phyloP scores from a whole-genome alignment of 2,113 vertebrate genomes.

The Centropus unirufus region DNA sequence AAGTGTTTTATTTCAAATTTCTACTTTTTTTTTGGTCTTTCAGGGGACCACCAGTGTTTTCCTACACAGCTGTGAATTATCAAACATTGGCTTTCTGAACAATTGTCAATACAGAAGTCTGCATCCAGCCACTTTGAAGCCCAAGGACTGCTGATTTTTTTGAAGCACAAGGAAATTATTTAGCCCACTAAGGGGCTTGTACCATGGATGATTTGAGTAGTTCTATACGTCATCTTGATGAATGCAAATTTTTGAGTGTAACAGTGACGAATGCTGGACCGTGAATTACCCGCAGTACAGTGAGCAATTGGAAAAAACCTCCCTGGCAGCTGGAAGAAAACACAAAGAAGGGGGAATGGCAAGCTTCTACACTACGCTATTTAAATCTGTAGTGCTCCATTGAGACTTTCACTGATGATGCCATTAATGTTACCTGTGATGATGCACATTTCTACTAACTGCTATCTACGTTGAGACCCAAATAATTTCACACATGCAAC shows the following conservation, averaged over 20 bases:
- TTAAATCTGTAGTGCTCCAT: fast-evolving
- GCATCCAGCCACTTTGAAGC: conserved; percentile 11
- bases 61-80: conserved; percentile 20
- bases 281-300: neutral
- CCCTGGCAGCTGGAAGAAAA: neutral
- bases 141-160: neutral
- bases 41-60: neutral
- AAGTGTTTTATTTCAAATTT: conserved; percentile 28
- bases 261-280: neutral
- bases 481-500: fast-evolving
- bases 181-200: neutral
- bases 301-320: neutral
- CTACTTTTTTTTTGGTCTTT: neutral
- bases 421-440: fast-evolving
- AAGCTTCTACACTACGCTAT: fast-evolving
- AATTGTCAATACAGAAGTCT: conserved; percentile 35
- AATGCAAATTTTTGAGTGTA: neutral
- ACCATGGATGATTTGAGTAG: neutral
- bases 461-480: neutral
- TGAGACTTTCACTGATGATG: fast-evolving
- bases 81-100: conserved; percentile 19
- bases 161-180: neutral
- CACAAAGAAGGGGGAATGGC: fast-evolving
- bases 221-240: neutral
- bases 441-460: neutral